phyloP scores from a whole-genome alignment of 1,140 invertebrate species.

The Copidosoma floridanum region DNA sequence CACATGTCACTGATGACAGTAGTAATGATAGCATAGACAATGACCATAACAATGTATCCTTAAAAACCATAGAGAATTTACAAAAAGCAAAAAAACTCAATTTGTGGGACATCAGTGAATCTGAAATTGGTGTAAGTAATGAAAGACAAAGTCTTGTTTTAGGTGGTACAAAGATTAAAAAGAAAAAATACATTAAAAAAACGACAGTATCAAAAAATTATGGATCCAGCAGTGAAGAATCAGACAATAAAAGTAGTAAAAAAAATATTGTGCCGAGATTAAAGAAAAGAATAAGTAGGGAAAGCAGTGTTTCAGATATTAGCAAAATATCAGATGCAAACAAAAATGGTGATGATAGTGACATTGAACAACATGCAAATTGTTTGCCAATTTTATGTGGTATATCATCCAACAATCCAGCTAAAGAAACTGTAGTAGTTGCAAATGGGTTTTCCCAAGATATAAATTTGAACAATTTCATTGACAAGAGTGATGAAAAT shows the following conservation, averaged over 20 bases:
- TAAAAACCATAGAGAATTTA: neutral
- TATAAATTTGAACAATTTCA: neutral
- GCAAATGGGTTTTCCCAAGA: too few species aligned
- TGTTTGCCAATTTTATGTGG: too few species aligned
- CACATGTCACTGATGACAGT: neutral
- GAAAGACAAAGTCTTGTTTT: neutral
- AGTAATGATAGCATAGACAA: neutral
- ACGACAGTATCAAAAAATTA: too few species aligned
- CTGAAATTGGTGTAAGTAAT: neutral
- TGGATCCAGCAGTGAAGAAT: neutral
- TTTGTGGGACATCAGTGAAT: too few species aligned
- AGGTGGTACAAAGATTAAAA: neutral
- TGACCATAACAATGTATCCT: neutral
- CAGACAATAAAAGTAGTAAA: neutral
- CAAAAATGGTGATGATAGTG: neutral
- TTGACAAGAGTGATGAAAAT: neutral
- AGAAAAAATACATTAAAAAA: too few species aligned
- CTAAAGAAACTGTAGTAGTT: neutral
- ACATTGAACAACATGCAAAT: neutral
- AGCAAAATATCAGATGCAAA: neutral
- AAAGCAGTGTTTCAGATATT: neutral
- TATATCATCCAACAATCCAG: neutral
- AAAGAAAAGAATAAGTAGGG: neutral
- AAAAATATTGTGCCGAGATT: neutral
- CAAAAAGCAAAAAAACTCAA: neutral